phyloP scores from a whole-genome alignment of 2,797 vertebrate species.

The Schizothorax lantsangensis region DNA sequence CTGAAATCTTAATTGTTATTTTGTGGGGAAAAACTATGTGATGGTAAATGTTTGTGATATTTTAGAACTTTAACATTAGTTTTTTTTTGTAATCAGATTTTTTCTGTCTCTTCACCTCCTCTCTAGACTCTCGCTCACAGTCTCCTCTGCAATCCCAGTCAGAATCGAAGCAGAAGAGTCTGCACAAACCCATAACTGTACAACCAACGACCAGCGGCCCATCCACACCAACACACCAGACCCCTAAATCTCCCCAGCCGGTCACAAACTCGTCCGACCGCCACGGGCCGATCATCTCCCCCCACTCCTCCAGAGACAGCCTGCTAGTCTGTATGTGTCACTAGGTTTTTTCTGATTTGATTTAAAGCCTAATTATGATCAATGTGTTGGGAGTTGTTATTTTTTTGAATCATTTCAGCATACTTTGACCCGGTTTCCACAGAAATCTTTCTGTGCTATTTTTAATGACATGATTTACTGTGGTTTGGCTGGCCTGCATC shows the following conservation, averaged over 20 bases:
- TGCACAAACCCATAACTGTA: constrained; percentile 14
- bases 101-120: not conserved
- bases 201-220: constrained; percentile 23
- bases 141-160: constrained; percentile 46
- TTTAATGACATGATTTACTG: not conserved
- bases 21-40: not conserved
- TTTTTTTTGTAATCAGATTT: not conserved
- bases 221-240: constrained; percentile 19
- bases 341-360: not conserved
- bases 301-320: constrained; percentile 68
- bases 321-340: constrained; percentile 84
- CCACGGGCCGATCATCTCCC: constrained; percentile 69
- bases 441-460: not conserved
- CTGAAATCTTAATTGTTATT: not conserved
- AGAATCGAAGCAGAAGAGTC: constrained; percentile 38
- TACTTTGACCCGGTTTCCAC: not conserved
- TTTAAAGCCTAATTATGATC: not conserved
- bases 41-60: not conserved
- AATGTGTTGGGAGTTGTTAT: not conserved
- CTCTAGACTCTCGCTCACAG: not conserved
- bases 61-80: not conserved
- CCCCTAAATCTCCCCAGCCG: constrained; percentile 37
- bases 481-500: constrained; percentile 2
- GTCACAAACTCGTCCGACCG: constrained; percentile 49
- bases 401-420: not conserved